Conservation (phyloP, 2,888 invertebrate genomes). For the Schizaphis graminum region DNA sequence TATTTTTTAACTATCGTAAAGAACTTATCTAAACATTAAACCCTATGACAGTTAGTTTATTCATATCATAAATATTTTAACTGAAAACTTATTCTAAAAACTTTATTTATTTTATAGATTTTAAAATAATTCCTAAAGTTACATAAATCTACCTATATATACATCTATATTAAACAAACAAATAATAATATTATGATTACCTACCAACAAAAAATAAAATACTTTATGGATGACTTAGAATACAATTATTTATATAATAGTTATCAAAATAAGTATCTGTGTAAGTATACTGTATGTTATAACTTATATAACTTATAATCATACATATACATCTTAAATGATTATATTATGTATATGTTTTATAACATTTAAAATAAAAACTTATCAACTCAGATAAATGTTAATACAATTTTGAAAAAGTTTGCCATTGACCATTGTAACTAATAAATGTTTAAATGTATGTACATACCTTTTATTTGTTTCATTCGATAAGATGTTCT, state of each 20-base stretch:
- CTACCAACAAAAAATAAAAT: too few species aligned
- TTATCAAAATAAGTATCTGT: too few species aligned
- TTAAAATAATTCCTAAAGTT: too few species aligned
- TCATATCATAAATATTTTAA: not conserved
- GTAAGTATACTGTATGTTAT: too few species aligned
- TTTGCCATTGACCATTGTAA: not conserved
- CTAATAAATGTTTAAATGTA: not conserved
- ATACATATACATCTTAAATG: not conserved
- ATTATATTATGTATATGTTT: not conserved
- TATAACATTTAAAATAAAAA: not conserved
- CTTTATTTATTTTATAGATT: too few species aligned
- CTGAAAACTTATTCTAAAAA: not conserved
- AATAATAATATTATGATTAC: not conserved
- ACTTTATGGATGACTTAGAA: not conserved
- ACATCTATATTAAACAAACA: not conserved
- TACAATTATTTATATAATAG: not conserved
- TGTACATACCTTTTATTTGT: constrained; percentile 29
- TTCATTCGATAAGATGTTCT: not conserved
- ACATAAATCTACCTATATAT: not conserved
- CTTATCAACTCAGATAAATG: not conserved
- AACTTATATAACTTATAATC: too few species aligned
- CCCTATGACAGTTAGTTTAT: not conserved
- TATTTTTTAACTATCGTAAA: too few species aligned
- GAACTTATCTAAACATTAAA: too few species aligned
- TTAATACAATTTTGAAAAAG: not conserved